These are phyloP conservation scores for Drosophila fungiperda DNA, from an alignment of 2,888 invertebrate species.

Conservation along the genomic window DNA sequence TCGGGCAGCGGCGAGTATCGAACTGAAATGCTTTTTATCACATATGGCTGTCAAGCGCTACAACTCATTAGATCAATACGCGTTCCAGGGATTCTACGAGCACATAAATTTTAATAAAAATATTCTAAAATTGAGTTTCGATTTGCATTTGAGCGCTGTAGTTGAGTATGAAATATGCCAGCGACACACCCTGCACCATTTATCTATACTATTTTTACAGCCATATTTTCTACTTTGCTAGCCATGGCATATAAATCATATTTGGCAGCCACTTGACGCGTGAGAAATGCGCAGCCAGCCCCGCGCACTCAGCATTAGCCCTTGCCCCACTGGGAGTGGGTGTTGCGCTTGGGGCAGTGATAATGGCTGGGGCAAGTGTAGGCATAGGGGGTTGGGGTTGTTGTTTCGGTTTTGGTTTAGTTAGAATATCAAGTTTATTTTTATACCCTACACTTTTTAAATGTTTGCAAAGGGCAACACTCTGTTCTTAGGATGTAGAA, in stretches of 20 bases:
- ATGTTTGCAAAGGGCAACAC: too few species aligned
- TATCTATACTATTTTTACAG: conserved; percentile 57
- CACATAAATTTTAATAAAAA: conserved; percentile 37
- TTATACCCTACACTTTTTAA: background rate
- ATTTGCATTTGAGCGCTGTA: conserved; percentile 13
- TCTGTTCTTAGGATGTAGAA: background rate
- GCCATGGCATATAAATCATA: conserved; percentile 70
- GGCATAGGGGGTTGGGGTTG: background rate
- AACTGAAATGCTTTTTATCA: conserved; percentile 1
- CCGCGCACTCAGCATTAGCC: conserved; percentile 46
- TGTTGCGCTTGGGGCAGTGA: background rate
- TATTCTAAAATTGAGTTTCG: conserved; percentile 19
- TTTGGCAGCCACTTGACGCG: conserved; percentile 76
- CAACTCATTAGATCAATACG: conserved; percentile 32
- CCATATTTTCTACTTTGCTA: conserved; percentile 60
- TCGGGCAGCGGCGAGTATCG: background rate
- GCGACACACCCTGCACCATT: conserved; percentile 9
- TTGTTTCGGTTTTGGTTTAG: conserved; percentile 35
- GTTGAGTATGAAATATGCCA: background rate
- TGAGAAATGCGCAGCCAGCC: conserved; percentile 64
- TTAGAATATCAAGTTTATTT: conserved; percentile 16
- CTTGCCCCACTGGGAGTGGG: conserved; percentile 22
- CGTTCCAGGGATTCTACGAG: conserved; percentile 30
- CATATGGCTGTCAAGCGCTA: conserved; percentile 13
- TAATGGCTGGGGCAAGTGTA: background rate